Evolutionary conservation across 2,797 vertebrate genomes (phyloP).

Genomic region (Clarias pachynema): DNA sequence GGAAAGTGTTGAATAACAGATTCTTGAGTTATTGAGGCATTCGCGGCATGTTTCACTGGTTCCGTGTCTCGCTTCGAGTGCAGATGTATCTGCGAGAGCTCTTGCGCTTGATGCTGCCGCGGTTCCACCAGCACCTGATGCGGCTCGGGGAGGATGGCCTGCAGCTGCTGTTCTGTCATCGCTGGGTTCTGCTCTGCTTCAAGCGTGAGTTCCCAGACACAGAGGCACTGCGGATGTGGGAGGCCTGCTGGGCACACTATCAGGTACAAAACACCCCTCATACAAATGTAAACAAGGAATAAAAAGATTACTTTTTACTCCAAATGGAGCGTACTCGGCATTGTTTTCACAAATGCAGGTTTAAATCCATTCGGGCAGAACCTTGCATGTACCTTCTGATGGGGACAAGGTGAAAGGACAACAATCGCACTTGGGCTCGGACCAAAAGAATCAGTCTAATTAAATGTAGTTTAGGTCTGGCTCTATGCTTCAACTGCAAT

Average conservation of each 20-base stretch:
- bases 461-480: background rate
- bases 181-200: slow-evolving; percentile 97
- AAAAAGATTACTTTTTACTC: background rate
- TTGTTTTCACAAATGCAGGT: background rate
- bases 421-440: background rate
- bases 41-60: background rate
- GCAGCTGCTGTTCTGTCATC: slow-evolving; percentile 98
- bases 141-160: slow-evolving; percentile 92
- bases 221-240: slow-evolving; percentile 96
- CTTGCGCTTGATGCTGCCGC: slow-evolving; percentile 85
- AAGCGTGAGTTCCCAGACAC: slow-evolving; percentile 95
- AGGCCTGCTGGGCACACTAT: slow-evolving; percentile 99
- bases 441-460: no score
- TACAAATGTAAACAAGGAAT: background rate
- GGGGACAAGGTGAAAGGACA: background rate
- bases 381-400: background rate
- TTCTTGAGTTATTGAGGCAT: background rate
- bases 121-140: slow-evolving; percentile 90
- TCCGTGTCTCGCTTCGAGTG: slow-evolving; percentile 2
- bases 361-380: background rate
- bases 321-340: background rate
- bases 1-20: background rate
- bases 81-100: slow-evolving; percentile 96
- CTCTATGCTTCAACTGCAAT: background rate
- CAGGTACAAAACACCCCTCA: slow-evolving; percentile 76